Evolutionary conservation across 1,140 invertebrate genomes (phyloP).

Genomic region (Lutraria rhynchaena): DNA sequence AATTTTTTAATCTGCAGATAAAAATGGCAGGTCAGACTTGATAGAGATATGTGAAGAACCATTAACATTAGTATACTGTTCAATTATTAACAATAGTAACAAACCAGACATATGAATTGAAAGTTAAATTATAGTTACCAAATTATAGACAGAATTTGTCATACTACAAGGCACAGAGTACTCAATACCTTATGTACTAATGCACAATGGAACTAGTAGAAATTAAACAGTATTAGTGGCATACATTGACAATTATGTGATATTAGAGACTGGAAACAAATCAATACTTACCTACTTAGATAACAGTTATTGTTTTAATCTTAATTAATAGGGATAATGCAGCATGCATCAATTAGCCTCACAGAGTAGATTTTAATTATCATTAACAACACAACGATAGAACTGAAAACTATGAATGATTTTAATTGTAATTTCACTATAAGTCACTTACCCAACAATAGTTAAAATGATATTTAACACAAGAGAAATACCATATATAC

Average conservation of each 20-base stretch:
- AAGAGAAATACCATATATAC: conserved; percentile 32
- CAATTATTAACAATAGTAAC: not conserved
- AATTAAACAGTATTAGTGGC: too few relatives aligned
- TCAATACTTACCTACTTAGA: too few relatives aligned
- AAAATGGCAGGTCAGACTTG: not conserved
- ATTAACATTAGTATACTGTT: not conserved
- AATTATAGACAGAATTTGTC: not conserved
- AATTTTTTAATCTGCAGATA: not conserved
- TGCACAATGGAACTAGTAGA: too few relatives aligned
- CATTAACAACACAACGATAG: not conserved
- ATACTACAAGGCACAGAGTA: not conserved
- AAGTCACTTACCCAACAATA: conserved; percentile 33
- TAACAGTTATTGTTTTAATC: not conserved
- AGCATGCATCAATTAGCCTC: too few relatives aligned
- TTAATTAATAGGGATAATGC: not conserved
- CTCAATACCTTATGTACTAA: too few relatives aligned
- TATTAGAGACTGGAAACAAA: too few relatives aligned
- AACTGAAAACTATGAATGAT: not conserved
- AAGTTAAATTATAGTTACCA: too few relatives aligned
- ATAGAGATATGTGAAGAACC: not conserved
- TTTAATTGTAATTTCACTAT: too few relatives aligned
- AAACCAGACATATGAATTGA: not conserved
- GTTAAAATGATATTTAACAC: conserved; percentile 15
- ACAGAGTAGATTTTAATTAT: not conserved
- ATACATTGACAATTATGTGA: too few relatives aligned